These are phyloP conservation scores for Agrypnia vestita DNA, from an alignment of 1,140 invertebrate species.

Conservation along the genomic window DNA sequence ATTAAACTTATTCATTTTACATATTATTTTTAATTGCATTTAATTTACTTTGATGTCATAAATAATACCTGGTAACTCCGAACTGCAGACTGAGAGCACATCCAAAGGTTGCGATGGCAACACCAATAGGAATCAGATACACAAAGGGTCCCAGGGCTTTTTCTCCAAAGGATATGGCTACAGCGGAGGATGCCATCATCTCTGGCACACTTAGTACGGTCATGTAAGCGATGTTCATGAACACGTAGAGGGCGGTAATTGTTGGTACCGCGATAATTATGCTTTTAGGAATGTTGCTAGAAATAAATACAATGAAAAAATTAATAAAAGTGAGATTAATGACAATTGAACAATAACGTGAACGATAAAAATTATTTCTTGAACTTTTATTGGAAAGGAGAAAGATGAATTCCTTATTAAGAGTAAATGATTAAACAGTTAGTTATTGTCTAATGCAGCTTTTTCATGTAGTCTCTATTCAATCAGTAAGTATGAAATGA, in stretches of 20 bases:
- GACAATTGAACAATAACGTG: too few relatives aligned
- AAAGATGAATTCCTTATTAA: neutral
- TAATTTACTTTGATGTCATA: too few relatives aligned
- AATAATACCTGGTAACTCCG: slow-evolving; percentile 77
- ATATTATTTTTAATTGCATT: too few relatives aligned
- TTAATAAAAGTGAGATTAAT: neutral
- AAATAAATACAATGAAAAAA: neutral
- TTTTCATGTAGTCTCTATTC: too few relatives aligned
- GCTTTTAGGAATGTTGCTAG: slow-evolving; percentile 84
- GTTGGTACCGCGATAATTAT: slow-evolving; percentile 93
- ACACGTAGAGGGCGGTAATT: slow-evolving; percentile 89
- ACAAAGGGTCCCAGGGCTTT: slow-evolving; percentile 75
- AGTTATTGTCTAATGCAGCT: neutral
- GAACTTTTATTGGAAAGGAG: neutral
- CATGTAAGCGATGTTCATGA: slow-evolving; percentile 95
- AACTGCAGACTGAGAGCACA: slow-evolving; percentile 85
- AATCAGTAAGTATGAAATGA: slow-evolving; percentile 32
- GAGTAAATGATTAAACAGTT: neutral
- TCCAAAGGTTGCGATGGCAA: slow-evolving; percentile 83
- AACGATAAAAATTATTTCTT: too few relatives aligned
- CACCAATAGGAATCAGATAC: slow-evolving; percentile 81
- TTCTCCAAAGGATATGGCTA: slow-evolving; percentile 86
- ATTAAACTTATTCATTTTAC: too few relatives aligned
- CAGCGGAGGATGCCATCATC: slow-evolving; percentile 86
- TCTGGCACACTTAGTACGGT: slow-evolving; percentile 87